Evolutionary conservation across 2,797 vertebrate species (phyloP), one percentile per base, ranked within the genome.

Genomic region (Enteromius mattozi): DNA sequence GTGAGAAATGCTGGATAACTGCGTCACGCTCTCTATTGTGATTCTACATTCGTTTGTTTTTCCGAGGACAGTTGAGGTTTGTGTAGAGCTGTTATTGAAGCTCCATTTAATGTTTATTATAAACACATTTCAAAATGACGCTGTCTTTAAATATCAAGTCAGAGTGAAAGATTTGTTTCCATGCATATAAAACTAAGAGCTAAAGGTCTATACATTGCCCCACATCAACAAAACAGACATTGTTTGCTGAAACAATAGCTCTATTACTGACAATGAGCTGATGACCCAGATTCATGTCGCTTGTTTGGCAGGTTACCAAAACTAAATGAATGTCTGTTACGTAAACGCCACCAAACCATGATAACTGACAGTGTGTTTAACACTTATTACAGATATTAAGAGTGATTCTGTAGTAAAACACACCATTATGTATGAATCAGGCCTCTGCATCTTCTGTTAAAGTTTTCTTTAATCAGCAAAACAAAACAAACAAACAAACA

Each of bases 261-360:
- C 90, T 76, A 83, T 85, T 89, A 87, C 85, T 69, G 61, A 81
- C 81, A 40, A 70, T 70, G 70, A 71, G 85, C 88, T 84, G 88
- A 88, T 93, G 93, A 94, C 92, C 92, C 89, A 93, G 87, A 94
- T 94, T 91, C 83, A 63, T 63, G 59, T 4, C 83, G 85, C 69
- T 89, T 79, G 82, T 80, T 93, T 95, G 93, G 92, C 92, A 86
- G 88, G 21, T 83, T 85, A 92, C 91, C 92, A 94, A 88, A 88
- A 90, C 12, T 14, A 74, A 45, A 63, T 30, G 74, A 83, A 54
- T 80, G 68, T 75, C 59, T 61, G 72, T 86, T 71, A 80, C 59
- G 24, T 56, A 74, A 84, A 78, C n/a, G 16, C 7, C 74, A 81
- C 24, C 49, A 33, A 84, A 72, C 33, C 54, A 5, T 0, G 13